These are phyloP conservation scores for Diplogasteroides magnus DNA, from an alignment of 1,140 invertebrate species.

Conservation along the genomic window DNA sequence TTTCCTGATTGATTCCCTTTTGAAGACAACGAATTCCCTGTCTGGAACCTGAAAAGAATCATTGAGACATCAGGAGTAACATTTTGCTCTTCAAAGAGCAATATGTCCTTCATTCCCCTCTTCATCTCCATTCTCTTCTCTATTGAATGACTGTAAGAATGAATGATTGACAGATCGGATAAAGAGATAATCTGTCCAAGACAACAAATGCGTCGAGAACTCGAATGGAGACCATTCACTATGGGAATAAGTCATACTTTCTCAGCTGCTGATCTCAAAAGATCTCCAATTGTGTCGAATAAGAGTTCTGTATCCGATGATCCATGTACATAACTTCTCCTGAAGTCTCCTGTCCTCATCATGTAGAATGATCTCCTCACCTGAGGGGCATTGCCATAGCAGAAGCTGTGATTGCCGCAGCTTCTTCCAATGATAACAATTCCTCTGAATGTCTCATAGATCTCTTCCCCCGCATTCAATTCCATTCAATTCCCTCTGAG, in stretches of 20 bases:
- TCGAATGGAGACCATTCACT: background rate
- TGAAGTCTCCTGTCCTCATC: background rate
- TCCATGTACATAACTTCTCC: slow-evolving; percentile 49
- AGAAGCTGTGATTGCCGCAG: background rate
- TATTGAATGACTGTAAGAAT: background rate
- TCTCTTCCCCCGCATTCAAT: too few species aligned
- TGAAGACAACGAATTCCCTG: slow-evolving; percentile 50
- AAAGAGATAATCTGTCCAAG: background rate
- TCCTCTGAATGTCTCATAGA: too few species aligned
- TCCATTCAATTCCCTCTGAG: too few species aligned
- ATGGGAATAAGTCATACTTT: slow-evolving; percentile 18
- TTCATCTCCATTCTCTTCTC: background rate
- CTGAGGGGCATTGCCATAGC: background rate
- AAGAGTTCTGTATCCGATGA: slow-evolving; percentile 39
- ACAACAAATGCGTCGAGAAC: background rate
- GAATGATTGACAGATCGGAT: background rate
- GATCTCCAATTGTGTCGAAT: slow-evolving; percentile 47
- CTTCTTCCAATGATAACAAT: background rate
- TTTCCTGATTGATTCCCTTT: slow-evolving; percentile 45
- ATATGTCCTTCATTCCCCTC: too few species aligned
- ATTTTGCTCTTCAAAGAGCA: background rate
- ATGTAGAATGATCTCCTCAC: background rate
- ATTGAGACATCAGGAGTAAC: background rate
- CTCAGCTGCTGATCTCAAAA: slow-evolving; percentile 39
- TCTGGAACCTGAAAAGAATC: slow-evolving; percentile 38